Evolutionary conservation across 2,888 invertebrate species (phyloP).

Genomic region (Podabrus alpinus): DNA sequence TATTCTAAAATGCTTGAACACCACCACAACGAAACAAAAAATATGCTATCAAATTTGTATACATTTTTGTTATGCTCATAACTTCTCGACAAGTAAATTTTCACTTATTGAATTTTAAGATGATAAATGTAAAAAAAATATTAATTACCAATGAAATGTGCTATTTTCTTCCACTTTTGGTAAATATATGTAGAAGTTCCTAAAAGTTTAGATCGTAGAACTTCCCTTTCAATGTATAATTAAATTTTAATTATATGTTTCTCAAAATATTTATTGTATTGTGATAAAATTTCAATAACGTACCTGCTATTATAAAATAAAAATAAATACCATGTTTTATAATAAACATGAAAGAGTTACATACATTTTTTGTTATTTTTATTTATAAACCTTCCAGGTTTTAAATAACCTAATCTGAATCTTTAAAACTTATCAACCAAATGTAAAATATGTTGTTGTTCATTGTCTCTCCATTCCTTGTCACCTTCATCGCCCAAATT

Average conservation of each 20-base stretch:
- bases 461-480: constrained; percentile 81
- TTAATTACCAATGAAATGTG: neutral
- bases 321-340: neutral
- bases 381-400: neutral
- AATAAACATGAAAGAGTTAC: neutral
- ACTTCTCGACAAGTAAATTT: neutral
- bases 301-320: constrained; percentile 12
- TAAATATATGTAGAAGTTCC: neutral
- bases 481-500: constrained; percentile 92
- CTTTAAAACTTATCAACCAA: constrained; percentile 85
- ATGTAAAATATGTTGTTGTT: constrained; percentile 89
- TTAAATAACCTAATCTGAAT: neutral
- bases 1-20: neutral
- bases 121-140: neutral
- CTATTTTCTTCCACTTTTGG: neutral
- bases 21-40: neutral
- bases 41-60: neutral
- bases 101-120: neutral
- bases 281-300: constrained; percentile 14
- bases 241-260: neutral
- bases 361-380: neutral
- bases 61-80: neutral
- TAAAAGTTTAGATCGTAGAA: neutral
- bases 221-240: neutral
- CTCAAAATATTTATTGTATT: constrained; percentile 7